Percentiles rank a stretch among this genome's conserved stretches.
These are phyloP conservation scores for Parasteatoda lunata DNA, from an alignment of 2,888 invertebrate genomes.

Conservation along the genomic window DNA sequence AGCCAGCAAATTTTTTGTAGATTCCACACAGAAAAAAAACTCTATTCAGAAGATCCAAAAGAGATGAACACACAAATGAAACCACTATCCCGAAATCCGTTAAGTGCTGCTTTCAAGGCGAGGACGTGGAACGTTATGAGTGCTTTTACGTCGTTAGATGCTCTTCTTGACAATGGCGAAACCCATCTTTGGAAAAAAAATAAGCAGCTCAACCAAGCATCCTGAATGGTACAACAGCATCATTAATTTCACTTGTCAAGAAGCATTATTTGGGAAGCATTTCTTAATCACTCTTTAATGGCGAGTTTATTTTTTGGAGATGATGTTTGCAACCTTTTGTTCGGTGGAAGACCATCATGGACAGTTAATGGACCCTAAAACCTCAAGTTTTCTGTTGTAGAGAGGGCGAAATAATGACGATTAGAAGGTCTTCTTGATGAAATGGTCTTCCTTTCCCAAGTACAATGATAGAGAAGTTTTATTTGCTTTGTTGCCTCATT, in stretches of 20 bases:
- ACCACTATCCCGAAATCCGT: constrained; percentile 18
- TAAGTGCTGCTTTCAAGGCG: constrained; percentile 32
- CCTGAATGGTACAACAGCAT: constrained; percentile 21
- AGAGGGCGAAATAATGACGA: constrained; percentile 31
- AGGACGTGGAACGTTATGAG: constrained; percentile 11
- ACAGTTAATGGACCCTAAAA: constrained; percentile 51
- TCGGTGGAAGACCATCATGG: constrained; percentile 20
- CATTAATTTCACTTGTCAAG: constrained; percentile 60
- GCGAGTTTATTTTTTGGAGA: constrained; percentile 40
- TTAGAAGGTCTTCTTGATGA: constrained; percentile 7
- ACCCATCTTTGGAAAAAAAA: background rate
- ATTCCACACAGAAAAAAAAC: too few species aligned
- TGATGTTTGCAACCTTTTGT: constrained; percentile 42
- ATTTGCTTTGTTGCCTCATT: too few species aligned
- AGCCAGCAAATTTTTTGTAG: background rate
- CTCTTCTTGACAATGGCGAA: constrained; percentile 7
- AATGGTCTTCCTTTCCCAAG: background rate
- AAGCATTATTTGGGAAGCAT: constrained; percentile 47
- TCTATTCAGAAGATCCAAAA: background rate
- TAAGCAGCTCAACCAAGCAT: background rate
- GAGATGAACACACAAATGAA: background rate
- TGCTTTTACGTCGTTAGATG: constrained; percentile 14
- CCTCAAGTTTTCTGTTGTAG: constrained; percentile 7
- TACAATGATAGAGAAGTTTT: background rate
- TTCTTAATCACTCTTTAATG: constrained; percentile 61